Evolutionary conservation across 2,888 invertebrate genomes (phyloP), one percentile per base, ranked within the genome.

Genomic region (Macaria notata): DNA sequence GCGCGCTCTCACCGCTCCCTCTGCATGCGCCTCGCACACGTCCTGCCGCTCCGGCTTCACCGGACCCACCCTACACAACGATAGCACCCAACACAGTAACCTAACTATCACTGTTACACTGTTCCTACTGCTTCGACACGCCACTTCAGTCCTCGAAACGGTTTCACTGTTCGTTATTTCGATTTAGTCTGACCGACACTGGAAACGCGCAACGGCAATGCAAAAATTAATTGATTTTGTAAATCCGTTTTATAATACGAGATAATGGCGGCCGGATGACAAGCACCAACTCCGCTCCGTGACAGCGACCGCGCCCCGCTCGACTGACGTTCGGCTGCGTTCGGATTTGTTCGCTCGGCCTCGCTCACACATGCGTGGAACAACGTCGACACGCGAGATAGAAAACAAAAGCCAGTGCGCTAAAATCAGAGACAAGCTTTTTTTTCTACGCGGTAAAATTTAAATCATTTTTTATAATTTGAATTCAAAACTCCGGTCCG

Each of bases 251-350:
- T 88, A 90, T 68, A 87, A 92, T 92, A 92, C 89, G 86, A 92
- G 92, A 91, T 92, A 92, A 92, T 93, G 93, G 93, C 93, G 92
- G 89, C 91, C 88, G 86, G 85, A 88, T 93, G 93, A 93, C 92
- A 90, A 86, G 84, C 89, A 84, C 89, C 91, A 90, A 88, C 92
- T 88, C 84, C 84, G 77, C 85, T 92, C 89, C 89, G 90, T 92
- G 92, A 92, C 92, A 88, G 90, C 92, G 92, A 92, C 93, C 92
- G 92, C 92, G 91, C 92, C 91, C 90, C 92, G 90, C 91, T 91
- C 89, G 88, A 91, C 92, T 91, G 92, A 89, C 86, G 87, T 85
- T 89, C 91, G 90, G 88, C 71, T 75, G 74, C 81, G 80, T 83
- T 89, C 90, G 89, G 88, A 73, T 75, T 76, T 76, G 75, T 86